Base-by-base conservation (phyloP, 2,797 vertebrate species). In the Dromococcyx pavoninus region DNA sequence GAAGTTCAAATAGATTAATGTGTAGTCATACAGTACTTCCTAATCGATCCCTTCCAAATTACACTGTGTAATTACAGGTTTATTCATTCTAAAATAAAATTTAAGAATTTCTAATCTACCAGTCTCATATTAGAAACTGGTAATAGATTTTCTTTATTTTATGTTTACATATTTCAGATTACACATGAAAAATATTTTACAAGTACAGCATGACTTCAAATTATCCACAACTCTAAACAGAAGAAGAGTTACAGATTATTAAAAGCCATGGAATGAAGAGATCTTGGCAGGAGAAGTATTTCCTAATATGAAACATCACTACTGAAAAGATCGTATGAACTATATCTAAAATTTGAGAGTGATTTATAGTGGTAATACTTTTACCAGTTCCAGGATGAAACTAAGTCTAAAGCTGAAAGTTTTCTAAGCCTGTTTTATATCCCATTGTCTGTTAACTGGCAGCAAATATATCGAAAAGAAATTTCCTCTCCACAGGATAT, bases 51-150 rank as follows among this genome's bases (percentile, higher is more conserved):
- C 30, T 94, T 67, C 41, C 27, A 93, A 86, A 90, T 86, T 87
- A 60, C 50, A 39, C 50, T 78, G 39, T 81, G n/a, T 70, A 87
- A 88, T 95, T 94, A 88, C 67, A 58, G 37, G 66, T 91, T 91
- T 91, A 92, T 94, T 94, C 27, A 69, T 67, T 93, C 69, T n/a
- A 50, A 71, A 93, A 83, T 73, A 78, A 87, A 91, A 93, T 9
- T 67, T 88, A 12, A 69, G 21, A 90, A 83, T 76, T 88, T 19
- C 30, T 86, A 90, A 72, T 75, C 41, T 25, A 33, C 33, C 22
- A 70, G 23, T 73, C 35, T 82, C 8, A 2, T 25, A 22, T 62
- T 73, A 77, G 58, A 90, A 90, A 57, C 27, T 74, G 60, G 25
- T 85, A 70, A 74, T 81, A 33, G 46, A 48, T 89, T 77, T 66